Evolutionary conservation across 2,113 vertebrate genomes (phyloP), one percentile per base, ranked within the genome.

Genomic region (Sinocyclocheilus maitianheensis): DNA sequence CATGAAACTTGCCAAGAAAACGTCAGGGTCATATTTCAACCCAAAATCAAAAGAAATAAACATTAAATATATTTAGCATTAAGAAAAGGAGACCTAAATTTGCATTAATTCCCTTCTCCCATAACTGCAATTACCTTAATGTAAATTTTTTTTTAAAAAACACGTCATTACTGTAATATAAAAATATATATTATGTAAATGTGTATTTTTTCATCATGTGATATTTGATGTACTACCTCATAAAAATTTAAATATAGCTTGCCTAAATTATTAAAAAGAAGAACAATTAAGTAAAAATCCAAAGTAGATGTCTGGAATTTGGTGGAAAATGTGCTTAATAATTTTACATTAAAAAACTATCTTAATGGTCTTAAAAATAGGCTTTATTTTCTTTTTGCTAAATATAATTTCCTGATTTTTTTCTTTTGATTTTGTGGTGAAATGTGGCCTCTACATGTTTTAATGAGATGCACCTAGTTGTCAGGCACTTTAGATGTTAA

Each of bases 131-230:
- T 51, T 51, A 13, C 48, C 11, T 51, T 65, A 26, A 65, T 26
- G 12, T 1, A 26, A 6, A 65, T n/a, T n/a, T n/a, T n/a, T n/a
- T n/a, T n/a, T n/a, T n/a, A 4, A 62, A 62, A 62, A 11, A 4
- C 0, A 24, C 12, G 46, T n/a, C 4, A 13, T 46, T 75, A 43
- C 22, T 2, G 20, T 11, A 46, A 3, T 0, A 26, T n/a, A 11
- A 11, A 48, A 48, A 48, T 0, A 48, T 48, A 40, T 40, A 7
- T 40, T 48, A 12, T 48, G 11, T 48, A 48, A 48, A 48, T 48
- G 43, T 43, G 40, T 43, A 43, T 43, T 43, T 43, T 43, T 43
- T 43, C 40, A 43, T 43, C 40, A 43, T 43, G 9, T 48, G 46
- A 48, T 48, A 12, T 48, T 48, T 48, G 46, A 53, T 14, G 13